Evolutionary conservation across 2,888 invertebrate species (phyloP).

Genomic region (Drosophila quasianomalipes): DNA sequence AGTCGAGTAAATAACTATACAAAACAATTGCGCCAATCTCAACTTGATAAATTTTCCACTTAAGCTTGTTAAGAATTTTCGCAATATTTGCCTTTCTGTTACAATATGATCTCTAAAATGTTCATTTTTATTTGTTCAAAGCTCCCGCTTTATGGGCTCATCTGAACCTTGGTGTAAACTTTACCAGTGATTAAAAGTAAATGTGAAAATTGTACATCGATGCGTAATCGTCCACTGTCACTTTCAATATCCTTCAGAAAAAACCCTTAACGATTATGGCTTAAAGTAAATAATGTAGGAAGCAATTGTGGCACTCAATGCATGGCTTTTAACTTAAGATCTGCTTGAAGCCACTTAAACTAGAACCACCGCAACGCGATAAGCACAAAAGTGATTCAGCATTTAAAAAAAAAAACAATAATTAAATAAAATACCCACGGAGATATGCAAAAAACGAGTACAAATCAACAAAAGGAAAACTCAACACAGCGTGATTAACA

Average conservation of each 20-base stretch:
- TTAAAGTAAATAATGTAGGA: conserved; percentile 60
- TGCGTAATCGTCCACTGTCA: conserved; percentile 37
- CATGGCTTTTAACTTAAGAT: conserved; percentile 36
- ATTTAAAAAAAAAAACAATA: conserved; percentile 23
- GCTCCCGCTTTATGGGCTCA: background rate
- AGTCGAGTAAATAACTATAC: conserved; percentile 33
- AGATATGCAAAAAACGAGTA: conserved; percentile 29
- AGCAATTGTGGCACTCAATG: conserved; percentile 50
- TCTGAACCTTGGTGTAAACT: background rate
- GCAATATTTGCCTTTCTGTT: conserved; percentile 27
- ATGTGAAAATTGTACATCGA: conserved; percentile 16
- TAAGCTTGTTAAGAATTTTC: conserved; percentile 52
- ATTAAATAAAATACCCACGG: conserved; percentile 47
- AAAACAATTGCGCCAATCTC: conserved; percentile 56
- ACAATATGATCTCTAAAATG: background rate
- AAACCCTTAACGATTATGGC: conserved; percentile 47
- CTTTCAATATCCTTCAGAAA: conserved; percentile 66
- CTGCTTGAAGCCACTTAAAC: conserved; percentile 48
- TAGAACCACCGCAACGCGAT: conserved; percentile 58
- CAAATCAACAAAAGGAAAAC: conserved; percentile 63
- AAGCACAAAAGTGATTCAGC: conserved; percentile 65
- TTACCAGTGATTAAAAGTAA: conserved; percentile 29
- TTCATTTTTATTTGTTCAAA: background rate
- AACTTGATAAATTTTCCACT: conserved; percentile 61
- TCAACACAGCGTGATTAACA: conserved; percentile 46